Evolutionary conservation across 2,797 vertebrate genomes (phyloP), one percentile per base, ranked within the genome.

Genomic region (Calcarius lapponicus): DNA sequence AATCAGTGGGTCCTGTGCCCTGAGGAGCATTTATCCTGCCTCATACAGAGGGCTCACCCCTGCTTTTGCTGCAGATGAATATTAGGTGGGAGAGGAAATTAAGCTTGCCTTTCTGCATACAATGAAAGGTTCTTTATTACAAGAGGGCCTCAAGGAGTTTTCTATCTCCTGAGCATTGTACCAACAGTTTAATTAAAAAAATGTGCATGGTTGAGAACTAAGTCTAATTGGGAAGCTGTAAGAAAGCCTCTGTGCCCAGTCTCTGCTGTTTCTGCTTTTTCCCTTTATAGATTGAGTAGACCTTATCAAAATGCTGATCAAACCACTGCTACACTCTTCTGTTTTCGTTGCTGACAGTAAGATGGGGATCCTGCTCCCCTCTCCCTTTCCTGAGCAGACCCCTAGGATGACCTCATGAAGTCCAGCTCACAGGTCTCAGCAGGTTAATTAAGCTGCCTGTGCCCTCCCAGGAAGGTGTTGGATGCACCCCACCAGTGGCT

Each of bases 181-280:
- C 70, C 82, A 96, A 93, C 36, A 88, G 62, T 96, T 94, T 96
- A 95, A 96, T 94, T 96, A 91, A 94, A 96, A 97, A 94, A 96
- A 72, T 51, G 81, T 88, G 88, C 79, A 66, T 83, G 66, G 65
- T 48, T 90, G 85, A 81, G 80, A 91, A 92, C 54, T 9, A 92
- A 75, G 40, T 65, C 76, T 95, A 93, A 95, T 79, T 92, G 80
- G 72, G 69, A 96, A 91, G 32, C 69, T 90, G 57, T 58, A 76
- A 87, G 64, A 2, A 32, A 71, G 61, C 36, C 82, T 80, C 84
- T 61, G 84, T 64, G 75, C 45, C 65, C 13, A 26, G 19, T 65
- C 61, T 91, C 50, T 0, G 0, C 87, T 64, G 47, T 32, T 67
- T 67, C 78, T 92, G 72, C n/a, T 32, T 69, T 64, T 62, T 50